Evolutionary conservation across 2,797 vertebrate genomes (phyloP), one percentile per base, ranked within the genome.

Genomic region (Anguilla megastoma): DNA sequence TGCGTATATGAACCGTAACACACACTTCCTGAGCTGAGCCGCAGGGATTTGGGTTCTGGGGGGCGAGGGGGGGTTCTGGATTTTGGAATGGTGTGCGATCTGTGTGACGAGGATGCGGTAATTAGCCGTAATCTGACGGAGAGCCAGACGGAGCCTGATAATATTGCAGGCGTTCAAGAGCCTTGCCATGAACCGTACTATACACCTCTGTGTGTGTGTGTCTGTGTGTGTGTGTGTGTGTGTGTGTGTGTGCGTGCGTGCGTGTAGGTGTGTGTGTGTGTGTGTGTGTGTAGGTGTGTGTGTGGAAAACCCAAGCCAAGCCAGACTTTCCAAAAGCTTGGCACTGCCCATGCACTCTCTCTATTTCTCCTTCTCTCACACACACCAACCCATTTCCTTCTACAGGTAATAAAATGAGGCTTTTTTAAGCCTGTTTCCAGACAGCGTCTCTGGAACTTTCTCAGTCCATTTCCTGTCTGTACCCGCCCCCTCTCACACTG

Each of bases 251-350:
- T 74, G 85, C 54, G 86, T 80, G 69, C 12, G 66, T 87, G 71
- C 12, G 24, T 27, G 16, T 3, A 33, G 16, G n/a, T 36, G n/a
- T 69, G 85, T 36, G n/a, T 18, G 86, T 10, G 21, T 18, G 52
- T 30, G 21, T 2, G 76, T 14, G 71, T 36, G 45, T 27, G 41
- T 36, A 36, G 5, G 84, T 33, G 84, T 24, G 33, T 56, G 85
- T 69, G 86, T 60, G 71, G 87, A 92, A 91, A 87, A 87, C 18
- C 45, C 80, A 41, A 14, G 58, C 63, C 63, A 66, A 66, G n/a
- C 66, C n/a, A 14, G 4, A 24, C 50, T 89, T 88, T 84, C 87
- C 86, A 41, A 3, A 7, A 89, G 86, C 91, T 16, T 76, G 71
- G 33, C 87, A 89, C 88, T 89, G 91, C 82, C 33, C 69, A 80